Percentiles rank a stretch among this genome's conserved stretches.
Evolutionary conservation across 1,140 invertebrate species (phyloP).

Genomic region (Brachionus plicatilis): DNA sequence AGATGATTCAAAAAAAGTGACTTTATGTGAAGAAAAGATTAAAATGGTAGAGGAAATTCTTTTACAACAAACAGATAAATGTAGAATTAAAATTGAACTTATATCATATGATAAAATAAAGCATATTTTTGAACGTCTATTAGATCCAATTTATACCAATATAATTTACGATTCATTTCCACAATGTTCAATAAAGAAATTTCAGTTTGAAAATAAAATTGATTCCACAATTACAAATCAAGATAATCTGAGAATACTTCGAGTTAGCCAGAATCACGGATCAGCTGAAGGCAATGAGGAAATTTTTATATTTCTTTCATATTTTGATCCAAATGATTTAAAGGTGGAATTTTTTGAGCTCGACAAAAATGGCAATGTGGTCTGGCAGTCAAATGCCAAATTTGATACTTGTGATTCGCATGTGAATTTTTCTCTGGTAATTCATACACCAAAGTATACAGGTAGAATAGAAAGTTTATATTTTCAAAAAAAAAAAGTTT

Average conservation of each 20-base stretch:
- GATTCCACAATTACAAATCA: not conserved
- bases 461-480: not conserved
- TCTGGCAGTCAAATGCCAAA: not conserved
- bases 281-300: not conserved
- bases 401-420: not conserved
- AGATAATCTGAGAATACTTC: not conserved
- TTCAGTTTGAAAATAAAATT: no score
- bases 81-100: not conserved
- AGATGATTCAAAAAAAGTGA: not conserved
- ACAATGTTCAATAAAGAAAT: not conserved
- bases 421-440: not conserved
- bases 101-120: not conserved
- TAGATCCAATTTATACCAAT: not conserved
- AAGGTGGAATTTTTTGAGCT: conserved; percentile 3
- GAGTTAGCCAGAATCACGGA: not conserved
- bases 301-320: not conserved
- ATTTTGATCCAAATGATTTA: conserved; percentile 1
- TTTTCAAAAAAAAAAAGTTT: not conserved
- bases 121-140: not conserved
- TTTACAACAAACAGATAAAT: not conserved
- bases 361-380: not conserved
- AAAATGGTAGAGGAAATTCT: no score
- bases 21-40: no score
- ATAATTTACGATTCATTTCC: not conserved
- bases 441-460: not conserved